A percentile compares a stretch with the other conserved stretches of the same genome.
Evolutionary conservation across 2,797 vertebrate genomes (phyloP).

Genomic region (Falco berigora): DNA sequence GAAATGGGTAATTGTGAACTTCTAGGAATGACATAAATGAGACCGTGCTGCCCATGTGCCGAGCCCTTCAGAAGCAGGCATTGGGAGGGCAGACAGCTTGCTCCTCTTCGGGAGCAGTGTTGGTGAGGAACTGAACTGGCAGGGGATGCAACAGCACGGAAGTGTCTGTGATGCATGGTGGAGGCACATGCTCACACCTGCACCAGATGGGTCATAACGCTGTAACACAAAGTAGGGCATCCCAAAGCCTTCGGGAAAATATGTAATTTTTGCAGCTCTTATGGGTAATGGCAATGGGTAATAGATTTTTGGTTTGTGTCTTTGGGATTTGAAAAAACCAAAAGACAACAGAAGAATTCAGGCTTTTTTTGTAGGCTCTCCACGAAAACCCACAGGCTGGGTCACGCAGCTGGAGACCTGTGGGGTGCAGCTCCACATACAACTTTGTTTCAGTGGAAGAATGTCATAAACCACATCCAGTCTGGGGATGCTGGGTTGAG

Average conservation of each 20-base stretch:
- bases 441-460: neutral
- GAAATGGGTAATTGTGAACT: neutral
- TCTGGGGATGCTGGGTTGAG: neutral
- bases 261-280: neutral
- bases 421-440: neutral
- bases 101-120: neutral
- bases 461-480: neutral
- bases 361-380: neutral
- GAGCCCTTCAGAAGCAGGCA: neutral
- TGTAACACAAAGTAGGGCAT: neutral
- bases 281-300: neutral
- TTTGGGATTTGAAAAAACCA: neutral
- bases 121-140: neutral
- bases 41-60: neutral
- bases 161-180: rapidly evolving
- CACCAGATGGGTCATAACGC: neutral
- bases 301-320: neutral
- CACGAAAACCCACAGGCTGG: neutral
- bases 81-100: neutral
- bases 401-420: neutral
- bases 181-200: neutral
- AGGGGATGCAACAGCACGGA: neutral
- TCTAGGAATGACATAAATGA: neutral
- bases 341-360: neutral
- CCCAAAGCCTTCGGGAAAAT: neutral